These are phyloP conservation scores for Imbricaverruca yamaguchii DNA, from an alignment of 2,888 invertebrate genomes.

Conservation along the genomic window DNA sequence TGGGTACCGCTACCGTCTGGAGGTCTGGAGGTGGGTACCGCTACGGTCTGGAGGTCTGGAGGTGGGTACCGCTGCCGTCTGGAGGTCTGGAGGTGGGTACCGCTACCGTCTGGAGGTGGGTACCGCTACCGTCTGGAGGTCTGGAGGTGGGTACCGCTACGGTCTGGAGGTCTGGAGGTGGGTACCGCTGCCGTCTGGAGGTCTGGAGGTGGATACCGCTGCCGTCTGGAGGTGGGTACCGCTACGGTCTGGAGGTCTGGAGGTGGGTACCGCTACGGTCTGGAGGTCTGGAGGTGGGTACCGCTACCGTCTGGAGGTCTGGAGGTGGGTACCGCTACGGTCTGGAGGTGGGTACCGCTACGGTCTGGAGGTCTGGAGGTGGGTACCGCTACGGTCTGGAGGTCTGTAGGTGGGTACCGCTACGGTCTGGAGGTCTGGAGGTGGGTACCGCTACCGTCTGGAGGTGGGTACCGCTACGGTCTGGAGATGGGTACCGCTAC, in stretches of 20 bases:
- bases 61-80: slow-evolving; percentile 41
- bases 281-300: slow-evolving; percentile 74
- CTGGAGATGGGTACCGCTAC: no score
- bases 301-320: no score
- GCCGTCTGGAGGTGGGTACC: slow-evolving; percentile 58
- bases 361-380: no score
- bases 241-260: no score
- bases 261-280: slow-evolving; percentile 85
- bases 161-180: slow-evolving; percentile 85
- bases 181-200: not conserved
- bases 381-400: no score
- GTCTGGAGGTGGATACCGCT: no score
- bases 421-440: slow-evolving; percentile 89
- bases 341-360: slow-evolving; percentile 54
- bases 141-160: slow-evolving; percentile 73
- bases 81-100: no score
- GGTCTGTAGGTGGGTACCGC: slow-evolving; percentile 83
- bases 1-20: slow-evolving; percentile 33
- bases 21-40: slow-evolving; percentile 62
- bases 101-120: slow-evolving; percentile 60
- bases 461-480: no score
- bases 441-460: slow-evolving; percentile 40
- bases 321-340: no score
- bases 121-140: not conserved
- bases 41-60: slow-evolving; percentile 88